Evolutionary conservation across 2,113 vertebrate genomes (phyloP), one percentile per base, ranked within the genome.

Genomic region (Cichladusa arquata): DNA sequence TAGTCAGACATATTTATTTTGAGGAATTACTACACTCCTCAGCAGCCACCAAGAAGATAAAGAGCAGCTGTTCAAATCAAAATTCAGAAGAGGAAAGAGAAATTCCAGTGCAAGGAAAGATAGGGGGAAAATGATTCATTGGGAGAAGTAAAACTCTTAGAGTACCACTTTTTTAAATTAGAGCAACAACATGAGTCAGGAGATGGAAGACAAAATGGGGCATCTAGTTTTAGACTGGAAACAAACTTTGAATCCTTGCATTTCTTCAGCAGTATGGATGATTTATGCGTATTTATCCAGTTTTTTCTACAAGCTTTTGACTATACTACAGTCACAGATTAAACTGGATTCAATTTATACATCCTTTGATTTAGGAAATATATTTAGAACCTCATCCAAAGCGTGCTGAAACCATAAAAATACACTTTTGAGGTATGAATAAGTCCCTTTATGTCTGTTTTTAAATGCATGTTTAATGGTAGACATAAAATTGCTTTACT

Each of bases 391-490:
- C 38, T 53, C 58, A 88, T 95, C 58, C 67, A 83, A 88, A 80
- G 71, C 1, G 0, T 53, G 58, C 71, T 66, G 67, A 92, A 93
- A 77, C n/a, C 50, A 90, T 44, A 62, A 97, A 94, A 97, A 95
- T 66, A 95, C 54, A 88, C 90, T 93, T 93, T 7, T 72, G 90
- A 96, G 82, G 31, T 70, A 88, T 40, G 29, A 94, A 5, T 51
- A 92, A 67, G 47, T 94, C 91, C 80, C 83, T 95, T 93, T 88
- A 95, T 66, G 67, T 70, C 76, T 88, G 56, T 70, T 92, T 96
- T 80, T 81, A 94, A 97, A 93, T 56, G 60, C 15, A 84, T 67
- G 72, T 84, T 97, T 94, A 95, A 83, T 62, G 76, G 67, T 28
- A 88, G 80, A 92, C 61, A 88, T 95, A 93, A 94, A 95, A 86